These are phyloP conservation scores for Pyrgilauda ruficollis DNA, from an alignment of 2,113 vertebrate genomes.

Conservation along the genomic window DNA sequence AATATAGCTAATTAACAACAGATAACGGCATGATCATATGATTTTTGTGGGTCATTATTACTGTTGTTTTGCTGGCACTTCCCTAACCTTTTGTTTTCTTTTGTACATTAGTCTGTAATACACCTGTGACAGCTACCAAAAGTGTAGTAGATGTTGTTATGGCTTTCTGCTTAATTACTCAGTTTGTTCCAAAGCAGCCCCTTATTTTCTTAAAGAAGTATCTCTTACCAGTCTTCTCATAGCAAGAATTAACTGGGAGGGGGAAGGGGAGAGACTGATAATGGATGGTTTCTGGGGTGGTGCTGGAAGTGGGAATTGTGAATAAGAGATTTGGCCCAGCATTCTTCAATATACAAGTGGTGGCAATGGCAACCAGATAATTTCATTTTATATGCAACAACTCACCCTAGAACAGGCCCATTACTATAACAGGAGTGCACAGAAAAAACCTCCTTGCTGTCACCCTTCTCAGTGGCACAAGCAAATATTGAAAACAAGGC, in stretches of 20 bases:
- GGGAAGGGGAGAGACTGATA: neutral
- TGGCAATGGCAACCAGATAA: neutral
- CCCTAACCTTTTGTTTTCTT: conserved; percentile 28
- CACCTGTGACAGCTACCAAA: neutral
- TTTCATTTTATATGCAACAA: neutral
- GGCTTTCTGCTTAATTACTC: conserved; percentile 23
- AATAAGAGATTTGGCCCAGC: neutral
- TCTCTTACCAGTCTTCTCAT: neutral
- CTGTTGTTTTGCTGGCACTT: conserved; percentile 35
- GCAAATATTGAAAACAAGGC: neutral
- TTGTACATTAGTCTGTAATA: neutral
- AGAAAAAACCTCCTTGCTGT: neutral
- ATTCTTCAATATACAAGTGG: neutral
- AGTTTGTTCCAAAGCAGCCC: neutral
- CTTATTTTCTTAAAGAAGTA: neutral
- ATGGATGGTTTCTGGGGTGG: neutral
- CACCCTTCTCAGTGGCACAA: neutral
- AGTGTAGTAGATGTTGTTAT: neutral
- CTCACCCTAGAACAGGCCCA: neutral
- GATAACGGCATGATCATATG: conserved; percentile 15
- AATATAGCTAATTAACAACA: conserved; percentile 37
- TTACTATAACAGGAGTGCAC: neutral
- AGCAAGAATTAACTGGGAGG: neutral
- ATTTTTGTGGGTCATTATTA: conserved; percentile 39
- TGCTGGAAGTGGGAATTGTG: neutral